Percentiles rank a stretch among this genome's conserved stretches.
Evolutionary conservation across 2,797 vertebrate genomes (phyloP).

Genomic region (Remorina albescens): DNA sequence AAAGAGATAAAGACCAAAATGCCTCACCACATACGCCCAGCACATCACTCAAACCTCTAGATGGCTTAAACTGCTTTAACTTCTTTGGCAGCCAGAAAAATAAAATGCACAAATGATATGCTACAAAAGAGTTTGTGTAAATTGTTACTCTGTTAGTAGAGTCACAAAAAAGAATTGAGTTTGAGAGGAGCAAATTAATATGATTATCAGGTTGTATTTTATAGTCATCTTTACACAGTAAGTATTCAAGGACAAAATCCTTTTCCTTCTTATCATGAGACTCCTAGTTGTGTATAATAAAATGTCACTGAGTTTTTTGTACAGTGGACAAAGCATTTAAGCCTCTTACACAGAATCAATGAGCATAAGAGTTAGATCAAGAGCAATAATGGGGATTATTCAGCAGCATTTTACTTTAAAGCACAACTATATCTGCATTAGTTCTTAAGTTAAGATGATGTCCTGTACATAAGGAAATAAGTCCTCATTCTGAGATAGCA

Average conservation of each 20-base stretch:
- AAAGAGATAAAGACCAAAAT: constrained; percentile 25
- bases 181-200: constrained; percentile 1
- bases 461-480: background rate
- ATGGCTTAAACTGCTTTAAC: background rate
- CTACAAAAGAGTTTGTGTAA: constrained; percentile 2
- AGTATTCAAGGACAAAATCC: background rate
- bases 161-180: constrained; percentile 9
- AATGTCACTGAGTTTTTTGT: background rate
- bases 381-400: constrained; percentile 9
- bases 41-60: background rate
- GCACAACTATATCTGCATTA: background rate
- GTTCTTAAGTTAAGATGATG: background rate
- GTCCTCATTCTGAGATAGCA: too few relatives aligned
- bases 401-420: constrained; percentile 6
- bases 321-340: constrained; percentile 4
- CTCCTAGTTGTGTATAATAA: background rate
- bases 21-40: constrained; percentile 10
- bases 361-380: constrained; percentile 15
- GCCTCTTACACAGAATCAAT: constrained; percentile 36
- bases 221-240: background rate
- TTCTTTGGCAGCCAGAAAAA: constrained; percentile 20
- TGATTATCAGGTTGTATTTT: background rate
- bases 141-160: constrained; percentile 9
- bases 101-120: constrained; percentile 2
- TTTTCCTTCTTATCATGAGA: constrained; percentile 1